Conservation (phyloP, 2,113 vertebrate genomes). For the Anas platyrhynchos region DNA sequence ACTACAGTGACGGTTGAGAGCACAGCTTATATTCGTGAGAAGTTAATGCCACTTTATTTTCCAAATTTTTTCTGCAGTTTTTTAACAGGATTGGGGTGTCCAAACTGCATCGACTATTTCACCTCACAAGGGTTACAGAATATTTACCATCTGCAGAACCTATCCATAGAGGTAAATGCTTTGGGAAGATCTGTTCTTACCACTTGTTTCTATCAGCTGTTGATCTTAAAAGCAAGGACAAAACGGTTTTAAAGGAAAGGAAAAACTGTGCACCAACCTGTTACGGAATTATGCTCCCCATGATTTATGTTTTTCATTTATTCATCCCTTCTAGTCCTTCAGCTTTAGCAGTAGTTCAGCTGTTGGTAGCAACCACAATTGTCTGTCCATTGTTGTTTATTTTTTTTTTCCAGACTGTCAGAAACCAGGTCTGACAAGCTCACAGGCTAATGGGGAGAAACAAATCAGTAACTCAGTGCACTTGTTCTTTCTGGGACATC, state of each 20-base stretch:
- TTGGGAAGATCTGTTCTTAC: slow-evolving; percentile 29
- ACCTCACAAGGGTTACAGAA: slow-evolving; percentile 96
- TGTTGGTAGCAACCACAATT: not conserved
- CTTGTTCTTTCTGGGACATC: not conserved
- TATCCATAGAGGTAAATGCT: slow-evolving; percentile 93
- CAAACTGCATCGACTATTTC: slow-evolving; percentile 99
- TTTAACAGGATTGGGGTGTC: slow-evolving; percentile 96
- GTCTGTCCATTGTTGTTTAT: not conserved
- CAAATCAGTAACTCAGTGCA: not conserved
- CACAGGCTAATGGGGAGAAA: not conserved
- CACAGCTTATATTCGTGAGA: not conserved
- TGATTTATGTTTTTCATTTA: not conserved
- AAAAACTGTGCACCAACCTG: not conserved
- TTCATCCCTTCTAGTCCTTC: not conserved
- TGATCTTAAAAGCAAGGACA: not conserved
- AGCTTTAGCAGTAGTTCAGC: not conserved
- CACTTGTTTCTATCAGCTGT: slow-evolving; percentile 5
- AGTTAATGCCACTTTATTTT: slow-evolving; percentile 46
- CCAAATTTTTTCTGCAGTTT: slow-evolving; percentile 89
- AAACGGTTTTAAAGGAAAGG: not conserved
- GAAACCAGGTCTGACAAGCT: not conserved
- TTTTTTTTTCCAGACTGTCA: not conserved
- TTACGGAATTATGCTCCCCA: not conserved
- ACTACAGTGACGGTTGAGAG: not conserved
- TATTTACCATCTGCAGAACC: slow-evolving; percentile 96